Conservation (phyloP, 2,797 vertebrate genomes). For the Orientallactaga sibirica region DNA sequence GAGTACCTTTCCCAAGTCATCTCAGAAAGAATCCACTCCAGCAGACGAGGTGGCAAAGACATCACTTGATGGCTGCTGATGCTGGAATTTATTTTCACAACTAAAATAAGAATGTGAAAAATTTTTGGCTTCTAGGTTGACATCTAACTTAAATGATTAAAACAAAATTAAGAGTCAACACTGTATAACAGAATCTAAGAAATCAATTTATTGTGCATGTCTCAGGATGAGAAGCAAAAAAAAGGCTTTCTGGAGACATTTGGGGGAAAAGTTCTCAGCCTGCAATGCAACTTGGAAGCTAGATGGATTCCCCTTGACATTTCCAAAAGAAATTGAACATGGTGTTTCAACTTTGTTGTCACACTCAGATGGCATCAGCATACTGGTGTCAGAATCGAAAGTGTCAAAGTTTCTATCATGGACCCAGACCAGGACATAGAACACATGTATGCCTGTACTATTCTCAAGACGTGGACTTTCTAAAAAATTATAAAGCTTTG, state of each 20-base stretch:
- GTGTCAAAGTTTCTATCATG: not conserved
- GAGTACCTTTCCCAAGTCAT: conserved; percentile 51
- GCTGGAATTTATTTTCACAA: conserved; percentile 54
- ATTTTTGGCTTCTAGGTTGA: conserved; percentile 43
- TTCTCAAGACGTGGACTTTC: not conserved
- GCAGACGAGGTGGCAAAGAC: conserved; percentile 55
- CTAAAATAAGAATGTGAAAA: conserved; percentile 49
- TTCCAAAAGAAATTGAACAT: conserved; percentile 3
- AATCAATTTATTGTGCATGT: not conserved
- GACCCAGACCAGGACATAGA: not conserved
- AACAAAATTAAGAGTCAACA: conserved; percentile 55
- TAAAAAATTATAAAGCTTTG: not conserved
- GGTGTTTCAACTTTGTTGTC: not conserved
- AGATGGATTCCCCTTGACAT: not conserved
- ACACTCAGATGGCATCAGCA: not conserved
- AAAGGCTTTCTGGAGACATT: not conserved
- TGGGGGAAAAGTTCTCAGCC: not conserved
- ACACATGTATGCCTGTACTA: not conserved
- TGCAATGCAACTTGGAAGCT: not conserved
- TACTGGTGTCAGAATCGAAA: not conserved
- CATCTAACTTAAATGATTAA: conserved; percentile 26
- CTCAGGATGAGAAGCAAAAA: not conserved
- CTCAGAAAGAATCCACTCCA: conserved; percentile 51
- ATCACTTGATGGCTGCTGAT: not conserved
- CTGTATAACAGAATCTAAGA: not conserved